These are phyloP conservation scores for Galeopterus variegatus DNA, from an alignment of 2,113 vertebrate species.

Conservation along the genomic window DNA sequence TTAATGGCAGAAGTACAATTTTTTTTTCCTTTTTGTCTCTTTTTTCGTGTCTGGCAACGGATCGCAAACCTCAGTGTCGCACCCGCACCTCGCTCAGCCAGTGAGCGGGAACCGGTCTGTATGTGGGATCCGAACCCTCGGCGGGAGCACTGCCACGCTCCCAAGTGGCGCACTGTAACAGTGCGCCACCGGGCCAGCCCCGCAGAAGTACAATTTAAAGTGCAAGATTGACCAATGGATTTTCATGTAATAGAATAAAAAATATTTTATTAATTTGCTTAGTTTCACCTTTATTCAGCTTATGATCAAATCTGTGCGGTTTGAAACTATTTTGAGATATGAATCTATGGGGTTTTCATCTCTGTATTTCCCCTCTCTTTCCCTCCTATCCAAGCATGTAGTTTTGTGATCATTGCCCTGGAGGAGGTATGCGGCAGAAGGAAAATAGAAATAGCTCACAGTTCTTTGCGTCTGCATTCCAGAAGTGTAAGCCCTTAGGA, in stretches of 20 bases:
- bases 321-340: conserved; percentile 42
- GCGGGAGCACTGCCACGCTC: no score
- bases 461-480: neutral
- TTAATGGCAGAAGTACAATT: conserved; percentile 24
- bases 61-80: no score
- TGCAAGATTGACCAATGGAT: neutral
- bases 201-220: conserved; percentile 28
- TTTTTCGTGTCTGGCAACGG: no score
- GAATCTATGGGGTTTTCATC: neutral
- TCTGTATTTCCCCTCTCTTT: neutral
- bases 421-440: neutral
- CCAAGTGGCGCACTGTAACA: no score
- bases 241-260: neutral
- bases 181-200: no score
- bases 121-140: no score
- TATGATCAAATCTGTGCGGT: neutral
- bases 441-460: conserved; percentile 17
- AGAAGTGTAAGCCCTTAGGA: neutral
- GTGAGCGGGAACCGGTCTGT: no score
- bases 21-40: no score
- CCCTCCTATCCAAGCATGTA: neutral
- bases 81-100: no score
- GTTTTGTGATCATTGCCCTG: neutral
- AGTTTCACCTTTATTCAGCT: conserved; percentile 9
- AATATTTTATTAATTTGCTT: conserved; percentile 56